Percentiles rank a stretch among this genome's conserved stretches.
These are phyloP conservation scores for Antechinus flavipes DNA, from an alignment of 2,113 vertebrate species.

Conservation along the genomic window DNA sequence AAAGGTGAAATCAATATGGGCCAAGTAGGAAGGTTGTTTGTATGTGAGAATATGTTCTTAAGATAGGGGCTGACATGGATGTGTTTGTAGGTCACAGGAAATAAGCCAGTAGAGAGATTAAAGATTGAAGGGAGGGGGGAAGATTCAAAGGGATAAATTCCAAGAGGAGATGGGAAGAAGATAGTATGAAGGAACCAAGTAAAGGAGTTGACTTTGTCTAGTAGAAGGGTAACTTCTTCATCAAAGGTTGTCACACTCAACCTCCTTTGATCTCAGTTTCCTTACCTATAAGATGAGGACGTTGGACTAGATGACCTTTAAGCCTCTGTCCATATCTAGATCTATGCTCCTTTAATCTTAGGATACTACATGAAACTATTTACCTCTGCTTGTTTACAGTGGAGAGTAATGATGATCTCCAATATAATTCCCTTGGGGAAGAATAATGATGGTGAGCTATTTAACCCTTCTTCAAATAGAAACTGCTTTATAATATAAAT, in stretches of 20 bases:
- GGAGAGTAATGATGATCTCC: not conserved
- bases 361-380: not conserved
- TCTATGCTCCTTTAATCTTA: not conserved
- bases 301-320: not conserved
- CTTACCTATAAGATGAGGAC: not conserved
- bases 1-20: not conserved
- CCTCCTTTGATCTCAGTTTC: too few species aligned
- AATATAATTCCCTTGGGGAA: slow-evolving; percentile 39
- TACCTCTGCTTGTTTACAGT: not conserved
- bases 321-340: not conserved
- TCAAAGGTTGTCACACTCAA: too few species aligned
- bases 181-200: not conserved
- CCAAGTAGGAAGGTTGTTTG: not conserved
- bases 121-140: not conserved
- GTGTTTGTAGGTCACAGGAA: not conserved
- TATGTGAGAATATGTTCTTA: not conserved
- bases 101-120: not conserved
- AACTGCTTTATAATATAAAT: not conserved
- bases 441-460: not conserved
- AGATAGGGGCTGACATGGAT: not conserved
- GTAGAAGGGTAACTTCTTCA: not conserved
- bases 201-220: not conserved
- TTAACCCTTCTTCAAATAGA: slow-evolving; percentile 60
- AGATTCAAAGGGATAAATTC: not conserved
- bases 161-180: not conserved